Percentiles rank a stretch among this genome's conserved stretches.
Conservation (phyloP, 92 coral and sea anemone genomes). For the Umimayanthus chanpuru region DNA sequence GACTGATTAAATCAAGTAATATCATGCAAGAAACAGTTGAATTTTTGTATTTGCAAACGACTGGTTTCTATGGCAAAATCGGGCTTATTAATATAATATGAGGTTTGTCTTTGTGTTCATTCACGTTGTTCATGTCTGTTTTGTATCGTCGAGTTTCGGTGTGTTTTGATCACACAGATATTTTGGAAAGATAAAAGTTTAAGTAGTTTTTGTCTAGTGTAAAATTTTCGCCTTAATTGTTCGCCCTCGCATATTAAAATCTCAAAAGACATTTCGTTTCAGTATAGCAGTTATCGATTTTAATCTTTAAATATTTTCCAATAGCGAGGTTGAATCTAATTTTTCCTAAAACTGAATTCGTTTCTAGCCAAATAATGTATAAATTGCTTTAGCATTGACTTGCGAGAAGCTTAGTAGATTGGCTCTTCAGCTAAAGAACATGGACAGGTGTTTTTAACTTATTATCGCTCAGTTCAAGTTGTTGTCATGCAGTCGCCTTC, state of each 20-base stretch:
- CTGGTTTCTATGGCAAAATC: slow-evolving; percentile 42
- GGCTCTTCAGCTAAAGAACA: neutral
- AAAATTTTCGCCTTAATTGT: neutral
- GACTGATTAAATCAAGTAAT: neutral
- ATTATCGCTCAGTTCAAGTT: neutral
- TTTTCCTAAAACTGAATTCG: neutral
- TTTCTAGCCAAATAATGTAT: neutral
- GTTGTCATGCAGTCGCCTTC: neutral
- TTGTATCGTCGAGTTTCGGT: neutral
- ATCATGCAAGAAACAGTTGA: neutral
- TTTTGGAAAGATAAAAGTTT: neutral
- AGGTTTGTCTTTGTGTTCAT: slow-evolving; percentile 15
- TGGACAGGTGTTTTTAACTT: too few relatives aligned
- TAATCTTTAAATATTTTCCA: neutral
- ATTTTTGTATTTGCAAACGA: slow-evolving; percentile 13
- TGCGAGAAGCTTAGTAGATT: neutral
- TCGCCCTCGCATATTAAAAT: neutral
- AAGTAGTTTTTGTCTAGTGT: too few relatives aligned
- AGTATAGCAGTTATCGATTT: neutral
- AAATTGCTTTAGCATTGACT: neutral
- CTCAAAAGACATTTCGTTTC: neutral
- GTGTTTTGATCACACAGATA: neutral
- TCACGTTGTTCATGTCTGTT: neutral
- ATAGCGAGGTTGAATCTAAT: too few relatives aligned
- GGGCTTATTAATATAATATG: slow-evolving; percentile 40